Percentiles rank a stretch among this genome's conserved stretches.
These are phyloP conservation scores for Agonum fuliginosum DNA, from an alignment of 2,888 invertebrate species.

Conservation along the genomic window DNA sequence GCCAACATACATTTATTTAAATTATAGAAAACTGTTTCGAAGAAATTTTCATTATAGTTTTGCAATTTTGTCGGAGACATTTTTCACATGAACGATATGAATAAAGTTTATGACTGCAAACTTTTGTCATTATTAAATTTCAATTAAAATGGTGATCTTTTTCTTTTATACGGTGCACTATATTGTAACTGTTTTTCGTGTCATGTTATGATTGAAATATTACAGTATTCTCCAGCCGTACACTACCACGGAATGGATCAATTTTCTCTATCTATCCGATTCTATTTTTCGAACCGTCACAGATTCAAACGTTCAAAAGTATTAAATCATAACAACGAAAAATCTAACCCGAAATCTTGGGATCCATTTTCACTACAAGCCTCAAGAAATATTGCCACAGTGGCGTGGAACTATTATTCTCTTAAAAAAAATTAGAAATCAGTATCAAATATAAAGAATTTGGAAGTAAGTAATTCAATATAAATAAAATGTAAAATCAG, in stretches of 20 bases:
- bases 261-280: conserved; percentile 2
- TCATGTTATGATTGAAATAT: conserved; percentile 10
- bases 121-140: neutral
- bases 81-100: neutral
- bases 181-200: no score
- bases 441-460: no score
- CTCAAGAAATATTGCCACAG: no score
- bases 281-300: neutral
- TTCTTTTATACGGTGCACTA: neutral
- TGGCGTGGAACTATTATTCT: no score
- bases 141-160: neutral
- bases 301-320: neutral
- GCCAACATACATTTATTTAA: conserved; percentile 37
- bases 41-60: neutral
- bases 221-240: conserved; percentile 1
- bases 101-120: neutral
- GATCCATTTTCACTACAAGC: conserved; percentile 8
- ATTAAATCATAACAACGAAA: conserved; percentile 18
- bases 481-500: no score
- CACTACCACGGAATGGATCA: no score
- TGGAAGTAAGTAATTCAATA: no score
- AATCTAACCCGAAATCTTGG: neutral
- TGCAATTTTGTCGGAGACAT: neutral
- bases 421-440: no score
- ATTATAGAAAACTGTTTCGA: conserved; percentile 3